Base-by-base conservation (phyloP, 2,888 invertebrate species). In the Eupeodes latifasciatus region DNA sequence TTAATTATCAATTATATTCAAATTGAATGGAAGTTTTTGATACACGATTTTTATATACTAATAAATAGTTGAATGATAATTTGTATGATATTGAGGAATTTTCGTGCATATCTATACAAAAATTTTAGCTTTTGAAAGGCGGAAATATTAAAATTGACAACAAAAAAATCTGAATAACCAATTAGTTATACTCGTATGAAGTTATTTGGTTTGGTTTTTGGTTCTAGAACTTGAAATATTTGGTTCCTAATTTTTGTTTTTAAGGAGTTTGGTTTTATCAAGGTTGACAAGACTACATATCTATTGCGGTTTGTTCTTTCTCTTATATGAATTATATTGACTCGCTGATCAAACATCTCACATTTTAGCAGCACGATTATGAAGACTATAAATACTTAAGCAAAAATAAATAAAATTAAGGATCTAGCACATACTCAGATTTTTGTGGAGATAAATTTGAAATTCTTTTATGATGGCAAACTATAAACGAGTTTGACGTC, bases 401-500 rank as follows among this genome's bases (percentile, higher is more conserved):
- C 40, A 14, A 19, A 55, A 53, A 34, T n/a, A 49, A 51, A 64
- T 19, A 55, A 78, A 14, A 64, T 53, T 10, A 53, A 75, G 78
- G 78, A 83, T 83, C 36, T 57, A 69, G 27, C n/a, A n/a, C n/a
- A n/a, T 55, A 55, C 27, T 53, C 57, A 66, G 19, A 10, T 53
- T 67, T 36, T 72, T 72, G 72, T 44, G 7, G 66, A n/a, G 14
- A 51, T 19, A 11, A 44, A 83, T 66, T 85, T 83, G 36, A 59
- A 62, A 88, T 88, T 84, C 84, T 69, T 34, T 6, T 4, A 1
- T 9, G 40, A 16, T 57, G 40, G 16, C 55, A 7, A 40, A 7
- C 40, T 40, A 27, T 27, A 27, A 27, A 27, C 19, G 4, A 57
- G 61, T 80, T 87, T 87, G 87, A 88, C 87, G 87, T 88, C 87